phyloP scores from a whole-genome alignment of 53 echinoderm and acorn worm species.

The Patiria pectinifera region DNA sequence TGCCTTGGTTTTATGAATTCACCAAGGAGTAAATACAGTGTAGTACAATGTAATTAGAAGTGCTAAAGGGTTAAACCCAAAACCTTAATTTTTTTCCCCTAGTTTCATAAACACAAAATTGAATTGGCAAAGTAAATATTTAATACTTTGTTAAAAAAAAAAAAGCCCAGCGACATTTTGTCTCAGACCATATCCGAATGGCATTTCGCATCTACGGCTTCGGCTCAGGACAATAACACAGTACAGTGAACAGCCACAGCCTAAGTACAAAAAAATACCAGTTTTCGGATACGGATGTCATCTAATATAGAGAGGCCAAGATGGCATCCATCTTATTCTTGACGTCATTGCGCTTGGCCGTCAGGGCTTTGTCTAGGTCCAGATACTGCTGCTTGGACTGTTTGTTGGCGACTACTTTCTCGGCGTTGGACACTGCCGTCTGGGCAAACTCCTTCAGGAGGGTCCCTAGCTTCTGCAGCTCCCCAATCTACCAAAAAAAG shows the following conservation, averaged over 20 bases:
- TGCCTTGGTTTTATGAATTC: too few relatives aligned
- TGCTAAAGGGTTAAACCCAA: too few relatives aligned
- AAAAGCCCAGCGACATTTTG: too few relatives aligned
- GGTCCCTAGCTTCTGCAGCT: conserved; percentile 80
- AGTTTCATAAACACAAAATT: too few relatives aligned
- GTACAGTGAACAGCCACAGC: background rate
- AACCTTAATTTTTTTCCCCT: too few relatives aligned
- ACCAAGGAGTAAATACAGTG: too few relatives aligned
- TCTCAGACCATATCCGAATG: too few relatives aligned
- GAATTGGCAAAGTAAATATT: too few relatives aligned
- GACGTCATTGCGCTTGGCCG: conserved; percentile 83
- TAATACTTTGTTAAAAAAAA: too few relatives aligned
- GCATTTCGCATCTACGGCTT: background rate
- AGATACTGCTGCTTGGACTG: conserved; percentile 92
- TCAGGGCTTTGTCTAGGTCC: conserved; percentile 85
- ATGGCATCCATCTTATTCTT: conserved; percentile 74
- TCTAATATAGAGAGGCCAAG: conserved; percentile 67
- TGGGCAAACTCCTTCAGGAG: conserved; percentile 86
- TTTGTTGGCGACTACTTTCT: conserved; percentile 87
- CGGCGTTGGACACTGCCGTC: conserved; percentile 84
- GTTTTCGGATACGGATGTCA: too few relatives aligned
- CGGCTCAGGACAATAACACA: background rate
- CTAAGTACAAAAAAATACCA: too few relatives aligned
- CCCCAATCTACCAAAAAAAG: conserved; percentile 62
- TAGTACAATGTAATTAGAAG: too few relatives aligned